phyloP scores from a whole-genome alignment of 2,113 vertebrate genomes.

The Propithecus coquereli region DNA sequence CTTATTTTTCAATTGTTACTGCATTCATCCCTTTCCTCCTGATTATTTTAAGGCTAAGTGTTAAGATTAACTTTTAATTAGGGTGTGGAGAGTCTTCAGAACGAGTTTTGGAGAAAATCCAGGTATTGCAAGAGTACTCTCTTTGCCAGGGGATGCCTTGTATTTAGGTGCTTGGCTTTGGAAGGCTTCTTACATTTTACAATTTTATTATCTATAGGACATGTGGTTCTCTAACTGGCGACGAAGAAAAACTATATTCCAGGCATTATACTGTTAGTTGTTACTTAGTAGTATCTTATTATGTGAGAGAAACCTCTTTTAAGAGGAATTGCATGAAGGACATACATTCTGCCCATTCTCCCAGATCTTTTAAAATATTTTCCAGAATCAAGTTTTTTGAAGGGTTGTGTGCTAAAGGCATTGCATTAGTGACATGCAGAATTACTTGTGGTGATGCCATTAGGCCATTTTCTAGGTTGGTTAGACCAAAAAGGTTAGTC shows the following conservation, averaged over 20 bases:
- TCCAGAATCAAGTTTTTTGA: neutral
- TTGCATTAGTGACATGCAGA: neutral
- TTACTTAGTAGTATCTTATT: neutral
- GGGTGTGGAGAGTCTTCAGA: neutral
- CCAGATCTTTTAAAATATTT: neutral
- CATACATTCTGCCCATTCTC: neutral
- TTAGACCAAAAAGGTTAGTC: neutral
- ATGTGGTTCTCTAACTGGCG: neutral
- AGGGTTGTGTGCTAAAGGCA: neutral
- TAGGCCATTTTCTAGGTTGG: neutral
- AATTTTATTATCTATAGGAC: neutral
- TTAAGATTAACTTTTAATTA: slow-evolving; percentile 13
- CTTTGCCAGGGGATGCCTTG: neutral
- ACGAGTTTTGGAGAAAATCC: neutral
- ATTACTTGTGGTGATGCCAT: neutral
- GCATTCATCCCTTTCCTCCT: neutral
- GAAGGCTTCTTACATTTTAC: neutral
- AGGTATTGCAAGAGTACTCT: neutral
- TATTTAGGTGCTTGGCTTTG: neutral
- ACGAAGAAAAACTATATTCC: neutral
- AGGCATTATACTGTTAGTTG: neutral
- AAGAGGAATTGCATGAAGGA: neutral
- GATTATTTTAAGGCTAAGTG: neutral
- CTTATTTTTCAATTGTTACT: neutral
- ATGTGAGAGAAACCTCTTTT: neutral